These are phyloP conservation scores for Neotoxoptera formosana DNA, from an alignment of 1,140 invertebrate genomes.

Conservation along the genomic window DNA sequence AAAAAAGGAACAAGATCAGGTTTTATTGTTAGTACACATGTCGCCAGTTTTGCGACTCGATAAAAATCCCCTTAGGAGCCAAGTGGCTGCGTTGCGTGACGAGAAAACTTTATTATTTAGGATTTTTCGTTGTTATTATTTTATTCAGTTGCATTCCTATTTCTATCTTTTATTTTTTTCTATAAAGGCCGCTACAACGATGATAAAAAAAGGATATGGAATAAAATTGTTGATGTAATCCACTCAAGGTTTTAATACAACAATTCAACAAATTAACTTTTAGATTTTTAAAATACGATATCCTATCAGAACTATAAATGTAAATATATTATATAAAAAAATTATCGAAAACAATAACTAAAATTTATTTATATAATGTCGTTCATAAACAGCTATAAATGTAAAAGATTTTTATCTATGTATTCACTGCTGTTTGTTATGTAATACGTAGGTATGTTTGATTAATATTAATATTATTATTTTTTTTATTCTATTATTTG, in stretches of 20 bases:
- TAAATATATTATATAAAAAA: neutral
- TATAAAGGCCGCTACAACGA: neutral
- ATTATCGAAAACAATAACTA: neutral
- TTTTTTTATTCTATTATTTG: neutral
- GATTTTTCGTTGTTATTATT: slow-evolving; percentile 52
- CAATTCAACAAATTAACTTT: neutral
- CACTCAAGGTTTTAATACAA: neutral
- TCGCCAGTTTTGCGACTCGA: slow-evolving; percentile 55
- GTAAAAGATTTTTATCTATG: neutral
- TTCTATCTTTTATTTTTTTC: slow-evolving; percentile 10
- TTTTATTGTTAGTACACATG: slow-evolving; percentile 57
- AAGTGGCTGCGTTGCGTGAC: slow-evolving; percentile 49
- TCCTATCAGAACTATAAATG: neutral
- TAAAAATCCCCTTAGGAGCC: slow-evolving; percentile 54
- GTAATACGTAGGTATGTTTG: neutral
- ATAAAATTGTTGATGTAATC: neutral
- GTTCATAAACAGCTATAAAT: neutral
- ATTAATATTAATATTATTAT: neutral
- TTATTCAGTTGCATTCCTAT: slow-evolving; percentile 31
- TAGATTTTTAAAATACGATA: neutral
- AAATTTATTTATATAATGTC: neutral
- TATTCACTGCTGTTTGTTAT: neutral
- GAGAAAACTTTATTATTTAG: slow-evolving; percentile 57
- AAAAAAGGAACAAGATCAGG: slow-evolving; percentile 41
- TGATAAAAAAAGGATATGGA: neutral